A percentile compares a stretch with the other conserved stretches of the same genome.
Conservation (phyloP, 1,140 invertebrate genomes). For the Melipona quadrifasciata region DNA sequence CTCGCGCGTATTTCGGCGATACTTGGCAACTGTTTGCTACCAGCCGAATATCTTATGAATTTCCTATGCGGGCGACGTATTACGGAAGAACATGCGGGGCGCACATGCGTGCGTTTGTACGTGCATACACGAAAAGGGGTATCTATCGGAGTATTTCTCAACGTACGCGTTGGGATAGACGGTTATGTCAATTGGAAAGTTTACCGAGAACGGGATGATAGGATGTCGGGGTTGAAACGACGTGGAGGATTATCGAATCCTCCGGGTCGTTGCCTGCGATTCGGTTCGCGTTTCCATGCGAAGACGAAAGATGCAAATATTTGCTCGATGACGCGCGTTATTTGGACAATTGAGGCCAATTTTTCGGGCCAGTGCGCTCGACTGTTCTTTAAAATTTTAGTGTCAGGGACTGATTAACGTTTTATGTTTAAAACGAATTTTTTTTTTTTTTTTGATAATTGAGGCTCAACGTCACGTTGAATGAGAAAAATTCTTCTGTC, state of each 20-base stretch:
- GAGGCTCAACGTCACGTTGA: too few species aligned
- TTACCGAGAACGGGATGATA: not conserved
- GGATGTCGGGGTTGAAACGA: not conserved
- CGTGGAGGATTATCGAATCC: not conserved
- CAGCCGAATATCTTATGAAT: slow-evolving; percentile 40
- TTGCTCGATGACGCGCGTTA: not conserved
- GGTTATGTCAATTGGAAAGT: not conserved
- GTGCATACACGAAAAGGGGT: not conserved
- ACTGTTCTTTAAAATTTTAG: too few species aligned
- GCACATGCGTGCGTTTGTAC: too few species aligned
- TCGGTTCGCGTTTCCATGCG: not conserved
- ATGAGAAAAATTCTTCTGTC: too few species aligned
- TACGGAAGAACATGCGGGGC: too few species aligned
- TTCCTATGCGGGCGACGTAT: not conserved
- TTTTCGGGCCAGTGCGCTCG: too few species aligned
- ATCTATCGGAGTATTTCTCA: slow-evolving; percentile 24
- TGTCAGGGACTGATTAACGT: too few species aligned
- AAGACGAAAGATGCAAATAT: not conserved
- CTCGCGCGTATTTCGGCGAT: not conserved
- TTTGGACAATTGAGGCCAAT: too few species aligned
- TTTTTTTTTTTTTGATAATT: too few species aligned
- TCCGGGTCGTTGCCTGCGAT: not conserved
- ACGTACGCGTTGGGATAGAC: not conserved
- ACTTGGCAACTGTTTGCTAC: slow-evolving; percentile 26
- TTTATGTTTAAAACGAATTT: too few species aligned